phyloP scores from a whole-genome alignment of 2,888 invertebrate genomes.

The Drosophila diplacantha region DNA sequence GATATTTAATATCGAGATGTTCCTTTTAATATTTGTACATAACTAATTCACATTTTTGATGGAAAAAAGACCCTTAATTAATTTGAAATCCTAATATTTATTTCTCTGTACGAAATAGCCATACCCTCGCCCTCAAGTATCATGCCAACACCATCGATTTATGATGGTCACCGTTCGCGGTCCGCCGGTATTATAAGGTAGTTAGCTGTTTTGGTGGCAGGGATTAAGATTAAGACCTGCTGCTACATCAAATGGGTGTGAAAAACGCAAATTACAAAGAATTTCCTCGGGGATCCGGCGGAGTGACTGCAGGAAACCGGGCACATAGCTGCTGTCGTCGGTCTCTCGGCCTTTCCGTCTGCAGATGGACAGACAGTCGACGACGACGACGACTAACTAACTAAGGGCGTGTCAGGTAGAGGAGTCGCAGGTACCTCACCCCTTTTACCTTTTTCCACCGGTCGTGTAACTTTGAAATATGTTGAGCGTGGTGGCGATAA shows the following conservation, averaged over 20 bases:
- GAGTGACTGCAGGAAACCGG: slow-evolving; percentile 60
- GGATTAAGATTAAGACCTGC: slow-evolving; percentile 68
- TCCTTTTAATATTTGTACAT: too few relatives aligned
- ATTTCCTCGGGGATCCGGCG: slow-evolving; percentile 41
- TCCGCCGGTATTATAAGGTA: slow-evolving; percentile 41
- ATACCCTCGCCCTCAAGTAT: slow-evolving; percentile 37
- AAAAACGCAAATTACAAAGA: slow-evolving; percentile 73
- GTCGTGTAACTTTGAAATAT: slow-evolving; percentile 73
- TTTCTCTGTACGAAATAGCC: slow-evolving; percentile 11
- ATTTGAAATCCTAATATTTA: background rate
- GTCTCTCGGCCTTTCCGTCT: slow-evolving; percentile 29
- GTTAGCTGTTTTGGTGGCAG: slow-evolving; percentile 72
- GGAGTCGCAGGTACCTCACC: slow-evolving; percentile 25
- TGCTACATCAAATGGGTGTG: slow-evolving; percentile 70
- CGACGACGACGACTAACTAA: slow-evolving; percentile 58
- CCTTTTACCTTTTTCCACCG: slow-evolving; percentile 38
- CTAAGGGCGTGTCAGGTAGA: slow-evolving; percentile 67
- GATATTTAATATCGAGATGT: background rate
- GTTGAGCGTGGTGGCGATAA: slow-evolving; percentile 67
- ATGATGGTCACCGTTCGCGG: slow-evolving; percentile 44
- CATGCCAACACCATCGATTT: slow-evolving; percentile 66
- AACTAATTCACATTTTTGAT: too few relatives aligned
- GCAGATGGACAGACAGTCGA: slow-evolving; percentile 36
- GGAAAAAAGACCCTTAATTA: too few relatives aligned
- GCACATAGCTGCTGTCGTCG: slow-evolving; percentile 56